These are phyloP conservation scores for Thripadectes ignobilis DNA, from an alignment of 2,797 vertebrate species.

Conservation along the genomic window DNA sequence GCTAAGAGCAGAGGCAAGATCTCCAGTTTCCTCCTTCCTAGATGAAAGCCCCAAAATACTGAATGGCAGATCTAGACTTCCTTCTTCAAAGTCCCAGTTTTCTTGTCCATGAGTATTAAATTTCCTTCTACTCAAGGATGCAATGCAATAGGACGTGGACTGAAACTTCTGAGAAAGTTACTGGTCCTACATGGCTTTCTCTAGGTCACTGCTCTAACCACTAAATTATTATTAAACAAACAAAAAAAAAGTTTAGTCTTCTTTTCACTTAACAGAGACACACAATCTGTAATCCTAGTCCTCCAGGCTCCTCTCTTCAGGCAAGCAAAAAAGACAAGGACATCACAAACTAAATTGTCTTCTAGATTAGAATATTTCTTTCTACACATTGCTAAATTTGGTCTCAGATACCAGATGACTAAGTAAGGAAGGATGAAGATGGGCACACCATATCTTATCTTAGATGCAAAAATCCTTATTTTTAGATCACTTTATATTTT, in stretches of 20 bases:
- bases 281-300: background rate
- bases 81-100: background rate
- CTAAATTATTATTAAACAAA: background rate
- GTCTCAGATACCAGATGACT: background rate
- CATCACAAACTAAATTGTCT: background rate
- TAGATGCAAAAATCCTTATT: background rate
- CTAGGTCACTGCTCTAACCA: background rate
- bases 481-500: background rate
- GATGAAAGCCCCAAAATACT: background rate
- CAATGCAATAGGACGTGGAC: background rate
- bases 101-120: background rate
- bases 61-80: background rate
- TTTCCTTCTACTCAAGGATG: background rate
- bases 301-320: background rate
- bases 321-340: background rate
- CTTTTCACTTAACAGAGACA: background rate
- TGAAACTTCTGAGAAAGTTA: background rate
- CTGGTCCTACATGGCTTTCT: background rate
- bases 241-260: background rate
- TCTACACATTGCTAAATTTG: background rate
- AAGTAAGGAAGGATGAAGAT: background rate
- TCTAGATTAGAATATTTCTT: background rate
- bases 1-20: background rate
- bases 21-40: fast-evolving
- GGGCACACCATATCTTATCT: background rate